These are phyloP conservation scores for Crotalus tigris DNA, from an alignment of 2,113 vertebrate genomes.

Conservation along the genomic window DNA sequence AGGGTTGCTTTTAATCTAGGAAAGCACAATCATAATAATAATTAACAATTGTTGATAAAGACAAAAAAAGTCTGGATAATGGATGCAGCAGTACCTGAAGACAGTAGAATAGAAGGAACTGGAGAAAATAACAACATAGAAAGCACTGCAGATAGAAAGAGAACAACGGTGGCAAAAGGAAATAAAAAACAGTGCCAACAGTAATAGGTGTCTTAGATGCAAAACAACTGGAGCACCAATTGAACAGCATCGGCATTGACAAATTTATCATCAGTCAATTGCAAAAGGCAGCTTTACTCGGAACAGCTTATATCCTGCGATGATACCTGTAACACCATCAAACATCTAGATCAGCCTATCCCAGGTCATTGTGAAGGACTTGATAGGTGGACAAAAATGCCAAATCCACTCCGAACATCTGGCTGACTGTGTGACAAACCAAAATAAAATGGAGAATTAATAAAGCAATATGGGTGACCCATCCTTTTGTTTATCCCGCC, in stretches of 20 bases:
- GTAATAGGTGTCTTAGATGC: not conserved
- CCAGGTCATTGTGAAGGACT: not conserved
- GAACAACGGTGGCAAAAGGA: not conserved
- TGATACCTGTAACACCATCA: not conserved
- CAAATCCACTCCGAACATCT: not conserved
- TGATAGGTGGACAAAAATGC: not conserved
- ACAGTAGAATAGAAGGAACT: not conserved
- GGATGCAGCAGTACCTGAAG: not conserved
- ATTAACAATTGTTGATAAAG: not conserved
- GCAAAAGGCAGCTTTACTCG: not conserved
- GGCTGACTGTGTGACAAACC: not conserved
- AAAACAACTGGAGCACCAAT: not conserved
- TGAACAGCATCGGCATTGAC: not conserved
- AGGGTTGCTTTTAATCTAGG: not conserved
- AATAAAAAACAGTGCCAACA: not conserved
- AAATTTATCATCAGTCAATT: not conserved
- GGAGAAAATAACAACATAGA: not conserved
- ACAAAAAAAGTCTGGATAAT: not conserved
- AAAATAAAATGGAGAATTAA: not conserved
- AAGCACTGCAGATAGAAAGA: not conserved
- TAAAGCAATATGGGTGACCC: not conserved
- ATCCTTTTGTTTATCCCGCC: not conserved
- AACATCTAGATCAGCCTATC: not conserved
- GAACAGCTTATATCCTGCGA: not conserved
- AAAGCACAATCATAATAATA: not conserved